Evolutionary conservation across 53 echinoderm and acorn worm species (phyloP), one percentile per base, ranked within the genome.

Genomic region (Stichopus horrens): DNA sequence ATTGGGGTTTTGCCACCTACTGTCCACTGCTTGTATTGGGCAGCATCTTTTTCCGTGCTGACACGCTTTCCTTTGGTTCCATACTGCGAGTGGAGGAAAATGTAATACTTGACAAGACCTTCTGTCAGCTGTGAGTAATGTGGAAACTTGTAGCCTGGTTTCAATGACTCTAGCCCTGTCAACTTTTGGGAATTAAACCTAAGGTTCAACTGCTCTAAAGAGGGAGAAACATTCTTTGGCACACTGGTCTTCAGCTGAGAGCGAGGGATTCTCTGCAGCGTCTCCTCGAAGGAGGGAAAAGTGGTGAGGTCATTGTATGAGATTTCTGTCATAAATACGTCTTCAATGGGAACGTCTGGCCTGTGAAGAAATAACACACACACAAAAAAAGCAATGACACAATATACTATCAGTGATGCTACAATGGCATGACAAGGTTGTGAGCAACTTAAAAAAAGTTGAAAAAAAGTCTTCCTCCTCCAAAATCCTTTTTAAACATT

Each of bases 1-100:
- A 37, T 37, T 37, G 37, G 37, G 37, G 37, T 0, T 37, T 37
- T 37, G 37, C n/a, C 4, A 76, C 92, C 89, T 68, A 92, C 92
- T 86, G 67, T 63, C 92, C 92, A 92, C 16, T 92, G 92, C 10
- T 92, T 89, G 63, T 86, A 86, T 65, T 92, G 86, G 18, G 76
- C 76, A 4, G 92, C 89, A 52, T 92, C 86, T 74, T 54, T 23
- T 4, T 89, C 76, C 37, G 86, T 89, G 10, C 53, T 78, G 54
- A 92, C 92, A 76, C 92, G 65, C 56, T 19, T 78, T 10, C 92
- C 83, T 89, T 89, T 84, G 55, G 77, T 53, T 21, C 92, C 92
- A 58, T 86, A 92, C 14, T 89, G 76, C 52, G 89, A 71, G 53
- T 86, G 85, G 74, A 92, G 89, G 18, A 78, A 85, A 1, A 89